phyloP scores from a whole-genome alignment of 2,113 vertebrate species.

The Nesoenas mayeri region DNA sequence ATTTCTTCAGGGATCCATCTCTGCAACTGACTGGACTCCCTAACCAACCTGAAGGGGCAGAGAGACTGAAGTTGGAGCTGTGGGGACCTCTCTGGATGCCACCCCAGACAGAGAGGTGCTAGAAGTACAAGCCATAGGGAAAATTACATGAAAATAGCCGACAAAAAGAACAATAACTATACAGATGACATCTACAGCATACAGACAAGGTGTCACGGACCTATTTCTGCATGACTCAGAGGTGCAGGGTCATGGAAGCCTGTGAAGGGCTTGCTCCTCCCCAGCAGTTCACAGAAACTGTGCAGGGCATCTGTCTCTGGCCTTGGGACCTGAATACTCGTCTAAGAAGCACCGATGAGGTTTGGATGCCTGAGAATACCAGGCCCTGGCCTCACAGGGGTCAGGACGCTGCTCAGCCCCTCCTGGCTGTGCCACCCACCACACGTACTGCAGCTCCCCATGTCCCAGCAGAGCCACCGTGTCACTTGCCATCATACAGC shows the following conservation, averaged over 20 bases:
- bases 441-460: fast-evolving
- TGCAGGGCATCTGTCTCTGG: not conserved
- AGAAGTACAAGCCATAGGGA: not conserved
- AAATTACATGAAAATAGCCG: not conserved
- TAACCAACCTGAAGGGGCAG: not conserved
- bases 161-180: not conserved
- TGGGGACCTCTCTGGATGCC: not conserved
- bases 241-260: not conserved
- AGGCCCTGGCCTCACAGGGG: not conserved
- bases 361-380: not conserved
- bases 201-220: not conserved
- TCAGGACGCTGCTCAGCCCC: not conserved
- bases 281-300: not conserved
- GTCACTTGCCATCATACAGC: not conserved
- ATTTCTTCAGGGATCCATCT: not conserved
- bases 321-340: not conserved
- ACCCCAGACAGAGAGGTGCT: not conserved
- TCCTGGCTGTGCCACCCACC: not conserved
- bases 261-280: not conserved
- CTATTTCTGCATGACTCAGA: not conserved
- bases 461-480: not conserved
- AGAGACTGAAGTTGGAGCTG: not conserved
- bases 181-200: not conserved
- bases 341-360: not conserved
- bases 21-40: not conserved